These are phyloP conservation scores for Dorcus parallelipipedus DNA, from an alignment of 2,888 invertebrate species.

Conservation along the genomic window DNA sequence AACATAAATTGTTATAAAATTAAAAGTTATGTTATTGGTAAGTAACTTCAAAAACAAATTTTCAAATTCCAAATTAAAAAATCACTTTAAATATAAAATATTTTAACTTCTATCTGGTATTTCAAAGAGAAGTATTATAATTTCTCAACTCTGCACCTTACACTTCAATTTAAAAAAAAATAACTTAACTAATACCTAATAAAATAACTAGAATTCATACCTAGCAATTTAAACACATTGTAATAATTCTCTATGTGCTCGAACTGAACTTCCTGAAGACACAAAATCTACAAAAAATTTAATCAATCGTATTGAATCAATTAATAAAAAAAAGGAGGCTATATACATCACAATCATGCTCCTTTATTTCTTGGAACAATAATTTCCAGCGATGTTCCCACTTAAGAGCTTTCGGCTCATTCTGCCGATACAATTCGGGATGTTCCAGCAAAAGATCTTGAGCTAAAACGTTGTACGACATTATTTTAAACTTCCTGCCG, in stretches of 20 bases:
- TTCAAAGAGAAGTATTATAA: too few relatives aligned
- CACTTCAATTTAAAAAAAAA: not conserved
- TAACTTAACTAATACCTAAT: not conserved
- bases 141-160: too few relatives aligned
- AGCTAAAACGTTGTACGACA: slow-evolving; percentile 87
- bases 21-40: too few relatives aligned
- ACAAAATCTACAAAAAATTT: slow-evolving; percentile 63
- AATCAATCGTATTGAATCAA: slow-evolving; percentile 5
- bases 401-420: slow-evolving; percentile 56
- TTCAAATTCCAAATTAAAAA: too few relatives aligned
- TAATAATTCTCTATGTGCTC: slow-evolving; percentile 56
- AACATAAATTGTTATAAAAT: too few relatives aligned
- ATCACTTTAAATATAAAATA: too few relatives aligned
- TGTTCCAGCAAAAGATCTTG: slow-evolving; percentile 77
- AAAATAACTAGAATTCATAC: slow-evolving; percentile 34
- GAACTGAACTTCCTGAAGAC: slow-evolving; percentile 87
- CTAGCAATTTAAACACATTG: slow-evolving; percentile 45
- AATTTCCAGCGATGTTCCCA: slow-evolving; percentile 68
- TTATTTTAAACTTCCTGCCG: slow-evolving; percentile 60
- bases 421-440: slow-evolving; percentile 65
- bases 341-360: slow-evolving; percentile 59
- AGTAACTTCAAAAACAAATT: too few relatives aligned
- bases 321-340: slow-evolving; percentile 3
- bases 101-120: too few relatives aligned
- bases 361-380: slow-evolving; percentile 57